Evolutionary conservation across 2,797 vertebrate genomes (phyloP).

Genomic region (Odontamblyopus lacepedii): DNA sequence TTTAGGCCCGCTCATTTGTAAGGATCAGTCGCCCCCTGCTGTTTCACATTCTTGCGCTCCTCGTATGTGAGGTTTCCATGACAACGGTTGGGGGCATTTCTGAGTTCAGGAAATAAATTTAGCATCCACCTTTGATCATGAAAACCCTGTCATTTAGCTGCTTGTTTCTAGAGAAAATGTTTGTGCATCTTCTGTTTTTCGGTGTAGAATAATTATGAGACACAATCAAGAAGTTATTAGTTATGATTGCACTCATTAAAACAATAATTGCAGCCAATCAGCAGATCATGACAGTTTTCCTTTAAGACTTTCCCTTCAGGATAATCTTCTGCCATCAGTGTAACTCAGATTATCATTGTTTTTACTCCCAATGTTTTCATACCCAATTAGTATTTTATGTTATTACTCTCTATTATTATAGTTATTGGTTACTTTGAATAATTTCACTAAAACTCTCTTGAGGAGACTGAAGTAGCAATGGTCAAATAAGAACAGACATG

Average conservation of each 20-base stretch:
- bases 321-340: background rate
- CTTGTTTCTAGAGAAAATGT: slow-evolving; percentile 6
- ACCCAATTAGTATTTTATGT: too few species aligned
- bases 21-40: slow-evolving; percentile 76
- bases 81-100: slow-evolving; percentile 43
- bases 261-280: slow-evolving; percentile 4
- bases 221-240: slow-evolving; percentile 18
- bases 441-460: background rate
- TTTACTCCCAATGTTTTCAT: background rate
- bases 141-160: slow-evolving; percentile 19
- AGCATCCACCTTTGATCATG: slow-evolving; percentile 44
- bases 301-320: background rate
- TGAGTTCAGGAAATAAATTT: slow-evolving; percentile 50
- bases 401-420: background rate
- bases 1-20: slow-evolving; percentile 41
- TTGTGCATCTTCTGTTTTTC: background rate
- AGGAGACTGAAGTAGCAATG: background rate
- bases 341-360: background rate
- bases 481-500: background rate
- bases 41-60: slow-evolving; percentile 48
- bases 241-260: slow-evolving; percentile 14
- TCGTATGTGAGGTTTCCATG: slow-evolving; percentile 51
- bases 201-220: background rate
- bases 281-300: background rate
- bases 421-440: background rate